Percentiles rank a stretch among this genome's conserved stretches.
phyloP scores from a whole-genome alignment of 35 echinoderm and acorn worm genomes.

The Ptychodera flava region DNA sequence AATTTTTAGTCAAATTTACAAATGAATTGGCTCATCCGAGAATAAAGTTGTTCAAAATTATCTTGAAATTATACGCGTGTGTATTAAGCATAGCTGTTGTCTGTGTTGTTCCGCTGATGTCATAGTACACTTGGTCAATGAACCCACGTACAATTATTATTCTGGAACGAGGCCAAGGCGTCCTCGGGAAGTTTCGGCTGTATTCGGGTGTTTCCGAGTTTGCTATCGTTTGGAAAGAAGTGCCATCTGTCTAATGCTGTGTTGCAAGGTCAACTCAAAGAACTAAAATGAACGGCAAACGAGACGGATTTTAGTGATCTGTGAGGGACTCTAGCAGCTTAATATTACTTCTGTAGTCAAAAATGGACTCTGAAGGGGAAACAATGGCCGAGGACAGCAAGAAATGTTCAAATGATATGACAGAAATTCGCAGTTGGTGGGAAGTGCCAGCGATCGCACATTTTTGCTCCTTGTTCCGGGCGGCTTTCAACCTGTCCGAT shows the following conservation, averaged over 20 bases:
- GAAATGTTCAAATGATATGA: slow-evolving; percentile 11
- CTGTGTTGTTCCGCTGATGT: too few species aligned
- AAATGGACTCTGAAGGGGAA: too few species aligned
- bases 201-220: background rate
- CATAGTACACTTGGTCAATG: too few species aligned
- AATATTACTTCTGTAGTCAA: too few species aligned
- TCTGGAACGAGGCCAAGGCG: background rate
- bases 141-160: background rate
- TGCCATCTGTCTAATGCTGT: background rate
- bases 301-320: background rate
- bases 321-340: too few species aligned
- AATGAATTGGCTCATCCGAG: too few species aligned
- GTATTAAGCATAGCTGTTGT: too few species aligned
- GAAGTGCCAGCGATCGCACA: slow-evolving; percentile 91
- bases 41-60: too few species aligned
- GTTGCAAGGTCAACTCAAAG: background rate
- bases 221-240: background rate
- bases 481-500: slow-evolving; percentile 78
- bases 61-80: too few species aligned
- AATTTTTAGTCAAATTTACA: too few species aligned
- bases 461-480: slow-evolving; percentile 90
- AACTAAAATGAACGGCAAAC: background rate
- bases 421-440: slow-evolving; percentile 88
- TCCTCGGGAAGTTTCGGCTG: background rate
- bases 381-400: too few species aligned